Evolutionary conservation across 2,888 invertebrate species (phyloP), one percentile per base, ranked within the genome.

Genomic region (Archips crataeganus): DNA sequence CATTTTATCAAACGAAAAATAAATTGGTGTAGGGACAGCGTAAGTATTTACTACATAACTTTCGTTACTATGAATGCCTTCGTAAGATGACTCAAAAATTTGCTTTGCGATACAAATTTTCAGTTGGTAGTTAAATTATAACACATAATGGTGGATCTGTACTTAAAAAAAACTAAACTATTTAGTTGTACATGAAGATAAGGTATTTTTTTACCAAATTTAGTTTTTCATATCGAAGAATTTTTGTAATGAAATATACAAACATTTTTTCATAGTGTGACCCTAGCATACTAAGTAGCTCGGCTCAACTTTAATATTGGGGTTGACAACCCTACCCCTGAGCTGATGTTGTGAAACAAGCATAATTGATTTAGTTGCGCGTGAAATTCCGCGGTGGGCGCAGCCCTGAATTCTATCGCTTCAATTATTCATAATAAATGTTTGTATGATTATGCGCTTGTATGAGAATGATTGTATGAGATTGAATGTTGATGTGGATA

Each of bases 301-400:
- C 15, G 54, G 54, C 15, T 54, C 54, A 54, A 23, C 54, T 54
- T 8, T 54, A 13, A 49, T 54, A 54, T 54, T 54, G 23, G 54
- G 54, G 54, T 23, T 54, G 54, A 9, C 23, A 54, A 23, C 54
- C 54, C 54, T 54, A 54, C 15, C 23, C 6, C 54, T 85, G 88
- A 89, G 85, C 86, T 78, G 85, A 83, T 86, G 87, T 89, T 87
- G 84, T 87, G 85, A 83, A 85, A 86, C 87, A 84, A 78, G 82
- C 80, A 92, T 91, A 93, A 93, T 93, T 90, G 90, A 90, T 88
- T 90, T 84, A 93, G 89, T 93, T 91, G 84, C 83, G 89, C 93
- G 90, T 92, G 85, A 93, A 94, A 94, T 90, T 86, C 83, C 83
- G 81, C 77, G 76, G 80, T 78, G 64, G 61, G 61, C 66, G 81